Percentiles rank a stretch among this genome's conserved stretches.
phyloP scores from a whole-genome alignment of 2,113 vertebrate genomes.

The Aphelocoma coerulescens region DNA sequence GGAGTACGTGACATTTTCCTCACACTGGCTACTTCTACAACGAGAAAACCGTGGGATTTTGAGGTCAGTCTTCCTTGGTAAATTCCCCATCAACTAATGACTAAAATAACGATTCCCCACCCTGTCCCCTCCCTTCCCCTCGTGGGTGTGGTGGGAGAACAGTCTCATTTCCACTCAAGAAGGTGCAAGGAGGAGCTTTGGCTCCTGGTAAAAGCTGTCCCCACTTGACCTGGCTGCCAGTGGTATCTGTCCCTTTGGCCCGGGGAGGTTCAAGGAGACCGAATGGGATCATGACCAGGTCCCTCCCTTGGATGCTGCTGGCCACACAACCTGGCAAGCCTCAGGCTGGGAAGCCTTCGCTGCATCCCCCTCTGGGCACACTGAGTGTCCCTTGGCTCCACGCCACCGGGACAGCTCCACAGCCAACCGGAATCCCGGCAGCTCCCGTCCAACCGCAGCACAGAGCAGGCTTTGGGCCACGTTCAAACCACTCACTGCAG shows the following conservation, averaged over 20 bases:
- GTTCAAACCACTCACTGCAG: background rate
- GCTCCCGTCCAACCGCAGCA: background rate
- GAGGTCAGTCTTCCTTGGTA: conserved; percentile 32
- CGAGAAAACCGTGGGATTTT: conserved; percentile 1
- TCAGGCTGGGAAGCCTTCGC: background rate
- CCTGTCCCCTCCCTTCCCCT: conserved; percentile 62
- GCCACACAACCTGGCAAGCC: background rate
- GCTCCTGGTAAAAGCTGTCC: conserved; percentile 38
- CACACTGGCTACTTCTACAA: background rate
- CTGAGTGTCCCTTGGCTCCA: background rate
- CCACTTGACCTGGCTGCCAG: background rate
- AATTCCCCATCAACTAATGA: conserved; percentile 56
- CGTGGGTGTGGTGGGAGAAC: conserved; percentile 49
- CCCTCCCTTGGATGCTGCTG: background rate
- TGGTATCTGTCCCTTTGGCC: background rate
- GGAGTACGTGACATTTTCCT: conserved; percentile 33
- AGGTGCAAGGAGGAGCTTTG: conserved; percentile 62
- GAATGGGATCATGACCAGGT: background rate
- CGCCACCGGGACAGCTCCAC: background rate
- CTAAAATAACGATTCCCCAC: conserved; percentile 54
- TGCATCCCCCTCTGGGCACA: background rate
- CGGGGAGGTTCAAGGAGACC: background rate
- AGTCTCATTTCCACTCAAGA: conserved; percentile 59
- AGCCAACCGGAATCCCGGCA: rapidly evolving
- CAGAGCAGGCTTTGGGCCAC: background rate